Conservation (phyloP, 2,113 vertebrate genomes). For the Phocoena phocoena region DNA sequence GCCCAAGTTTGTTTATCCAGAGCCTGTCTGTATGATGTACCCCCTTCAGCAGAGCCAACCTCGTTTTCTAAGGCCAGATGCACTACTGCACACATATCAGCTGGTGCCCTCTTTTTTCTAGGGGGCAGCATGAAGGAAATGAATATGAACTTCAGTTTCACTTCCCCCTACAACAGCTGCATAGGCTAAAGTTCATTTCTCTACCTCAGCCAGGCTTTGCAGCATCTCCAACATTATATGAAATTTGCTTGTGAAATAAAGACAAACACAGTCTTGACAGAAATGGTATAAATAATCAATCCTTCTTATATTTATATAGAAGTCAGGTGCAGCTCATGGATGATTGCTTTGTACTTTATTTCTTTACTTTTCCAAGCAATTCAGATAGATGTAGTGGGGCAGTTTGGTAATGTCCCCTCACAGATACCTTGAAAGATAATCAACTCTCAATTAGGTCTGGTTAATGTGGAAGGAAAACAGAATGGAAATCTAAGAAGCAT, state of each 20-base stretch:
- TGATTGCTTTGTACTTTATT: slow-evolving; percentile 81
- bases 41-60: background rate
- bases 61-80: background rate
- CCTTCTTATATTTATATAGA: slow-evolving; percentile 84
- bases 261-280: slow-evolving; percentile 80
- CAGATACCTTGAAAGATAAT: slow-evolving; percentile 51
- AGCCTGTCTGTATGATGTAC: background rate
- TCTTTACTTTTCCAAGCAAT: slow-evolving; percentile 82
- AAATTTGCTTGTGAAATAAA: slow-evolving; percentile 86
- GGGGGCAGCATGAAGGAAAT: slow-evolving; percentile 67
- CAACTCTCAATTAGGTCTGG: background rate
- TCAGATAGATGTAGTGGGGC: slow-evolving; percentile 65
- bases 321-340: slow-evolving; percentile 79
- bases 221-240: slow-evolving; percentile 75
- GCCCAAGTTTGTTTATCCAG: background rate
- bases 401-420: slow-evolving; percentile 47
- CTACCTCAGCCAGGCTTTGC: slow-evolving; percentile 64
- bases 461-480: slow-evolving; percentile 23
- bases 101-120: slow-evolving; percentile 62
- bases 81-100: too few species aligned
- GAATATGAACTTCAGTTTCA: slow-evolving; percentile 79
- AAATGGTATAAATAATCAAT: slow-evolving; percentile 85
- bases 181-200: slow-evolving; percentile 81
- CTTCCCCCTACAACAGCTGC: slow-evolving; percentile 66
- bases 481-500: background rate